These are phyloP conservation scores for Micromys minutus DNA, from an alignment of 2,113 vertebrate genomes.

Conservation along the genomic window DNA sequence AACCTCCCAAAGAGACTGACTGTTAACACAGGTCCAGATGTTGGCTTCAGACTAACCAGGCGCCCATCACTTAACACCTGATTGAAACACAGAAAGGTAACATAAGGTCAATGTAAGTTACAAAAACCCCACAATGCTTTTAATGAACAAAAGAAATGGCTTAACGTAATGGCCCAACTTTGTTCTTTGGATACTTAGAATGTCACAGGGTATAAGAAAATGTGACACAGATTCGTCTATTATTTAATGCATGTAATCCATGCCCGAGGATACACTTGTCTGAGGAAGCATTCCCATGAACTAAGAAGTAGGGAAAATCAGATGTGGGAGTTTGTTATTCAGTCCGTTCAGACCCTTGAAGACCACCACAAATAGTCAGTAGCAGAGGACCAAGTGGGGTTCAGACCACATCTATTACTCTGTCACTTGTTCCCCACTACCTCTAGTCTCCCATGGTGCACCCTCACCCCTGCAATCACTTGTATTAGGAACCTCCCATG, in stretches of 20 bases:
- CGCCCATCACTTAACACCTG: slow-evolving; percentile 81
- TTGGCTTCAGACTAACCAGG: slow-evolving; percentile 67
- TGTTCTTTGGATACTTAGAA: neutral
- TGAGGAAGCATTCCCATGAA: neutral
- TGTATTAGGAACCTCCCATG: neutral
- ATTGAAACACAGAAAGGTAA: slow-evolving; percentile 52
- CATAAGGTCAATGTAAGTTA: neutral
- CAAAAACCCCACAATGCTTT: neutral
- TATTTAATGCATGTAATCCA: neutral
- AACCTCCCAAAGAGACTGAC: slow-evolving; percentile 83
- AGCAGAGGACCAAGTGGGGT: neutral
- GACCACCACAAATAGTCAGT: neutral
- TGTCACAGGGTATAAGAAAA: neutral
- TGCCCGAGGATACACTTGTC: neutral
- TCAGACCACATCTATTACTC: neutral
- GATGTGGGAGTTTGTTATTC: neutral
- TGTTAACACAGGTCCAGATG: slow-evolving; percentile 81
- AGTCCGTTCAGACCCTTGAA: neutral
- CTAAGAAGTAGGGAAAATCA: neutral
- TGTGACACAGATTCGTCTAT: neutral
- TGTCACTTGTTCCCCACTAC: neutral
- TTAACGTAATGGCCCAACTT: neutral
- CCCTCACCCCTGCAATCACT: neutral
- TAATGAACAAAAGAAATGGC: neutral
- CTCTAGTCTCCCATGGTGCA: neutral